Base-by-base conservation (phyloP, 2,888 invertebrate species). In the Dasysyrphus albostriatus region DNA sequence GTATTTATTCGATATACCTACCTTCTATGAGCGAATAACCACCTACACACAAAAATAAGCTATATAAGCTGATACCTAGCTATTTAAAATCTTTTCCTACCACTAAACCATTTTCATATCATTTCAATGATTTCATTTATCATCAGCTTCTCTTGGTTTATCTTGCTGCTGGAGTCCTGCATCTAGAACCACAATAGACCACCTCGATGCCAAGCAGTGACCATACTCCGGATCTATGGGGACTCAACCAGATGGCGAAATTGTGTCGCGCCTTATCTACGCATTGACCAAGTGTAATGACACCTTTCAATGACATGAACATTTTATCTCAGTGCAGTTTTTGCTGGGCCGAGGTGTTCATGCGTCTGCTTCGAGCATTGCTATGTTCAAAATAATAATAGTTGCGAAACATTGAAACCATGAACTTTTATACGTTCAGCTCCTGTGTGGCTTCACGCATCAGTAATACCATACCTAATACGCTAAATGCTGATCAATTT, bases 41-140 rank as follows among this genome's bases (percentile, higher is more conserved):
- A 63, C 54, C 78, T 39, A 73, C 24, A 14, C 5, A 2, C 37
- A 29, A 16, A 51, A 19, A 44, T n/a, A 34, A 24, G 1, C 24
- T 24, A 7, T 32, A 67, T 32, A 67, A 10, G 34, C 19, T 49
- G 34, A 19, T 37, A 67, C 51, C 67, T 37, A 67, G 37, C 67
- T 39, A 69, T 69, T 51, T 39, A 8, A 61, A 32, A 61, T 56
- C 77, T 42, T 49, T 78, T 59, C 42, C 51, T 59, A 51, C 70
- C 65, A 72, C 54, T 84, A 69, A 73, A 37, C 72, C 76, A 69
- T 73, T 81, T 74, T 75, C 82, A 42, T 87, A 87, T 87, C 87
- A 63, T 70, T 87, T 65, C 77, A 83, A 78, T 87, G 87, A 82
- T 87, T 87, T 87, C 87, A 87, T 87, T 87, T 87, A 87, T 87